These are phyloP conservation scores for Rhinella marina DNA, from an alignment of 2,797 vertebrate species.

Conservation along the genomic window DNA sequence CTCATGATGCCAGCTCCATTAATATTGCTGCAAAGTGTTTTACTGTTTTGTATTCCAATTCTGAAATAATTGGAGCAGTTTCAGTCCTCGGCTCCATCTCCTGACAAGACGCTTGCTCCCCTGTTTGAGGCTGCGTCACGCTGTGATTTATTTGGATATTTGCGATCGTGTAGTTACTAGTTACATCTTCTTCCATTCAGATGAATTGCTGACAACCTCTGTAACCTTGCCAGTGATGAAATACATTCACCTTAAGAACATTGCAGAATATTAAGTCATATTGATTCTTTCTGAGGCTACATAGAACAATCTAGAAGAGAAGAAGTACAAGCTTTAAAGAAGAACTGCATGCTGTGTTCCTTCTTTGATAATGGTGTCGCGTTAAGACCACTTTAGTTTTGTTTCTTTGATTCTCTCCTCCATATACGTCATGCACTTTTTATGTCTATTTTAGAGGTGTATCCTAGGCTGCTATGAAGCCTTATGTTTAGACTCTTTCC, in stretches of 20 bases:
- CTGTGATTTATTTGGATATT: slow-evolving; percentile 62
- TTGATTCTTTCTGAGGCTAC: slow-evolving; percentile 59
- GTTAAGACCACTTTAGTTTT: not conserved
- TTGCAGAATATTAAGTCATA: slow-evolving; percentile 67
- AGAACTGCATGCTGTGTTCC: not conserved
- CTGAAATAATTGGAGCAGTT: slow-evolving; percentile 33
- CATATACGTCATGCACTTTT: not conserved
- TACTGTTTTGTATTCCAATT: slow-evolving; percentile 7
- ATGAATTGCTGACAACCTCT: slow-evolving; percentile 66
- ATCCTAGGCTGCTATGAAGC: not conserved
- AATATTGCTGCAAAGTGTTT: not conserved
- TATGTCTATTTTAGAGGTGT: not conserved
- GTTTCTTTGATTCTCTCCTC: not conserved
- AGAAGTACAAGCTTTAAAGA: not conserved
- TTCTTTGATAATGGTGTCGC: not conserved
- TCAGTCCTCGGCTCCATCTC: slow-evolving; percentile 37
- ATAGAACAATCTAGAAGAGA: not conserved
- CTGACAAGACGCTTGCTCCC: slow-evolving; percentile 37
- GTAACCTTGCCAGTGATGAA: slow-evolving; percentile 69
- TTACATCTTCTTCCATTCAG: slow-evolving; percentile 52
- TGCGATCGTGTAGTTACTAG: slow-evolving; percentile 64
- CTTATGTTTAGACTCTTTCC: not conserved
- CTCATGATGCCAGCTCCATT: not conserved
- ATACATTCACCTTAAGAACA: slow-evolving; percentile 64
- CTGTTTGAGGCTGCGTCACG: slow-evolving; percentile 51